These are phyloP conservation scores for Anthoscopus minutus DNA, from an alignment of 2,113 vertebrate species.

Conservation along the genomic window DNA sequence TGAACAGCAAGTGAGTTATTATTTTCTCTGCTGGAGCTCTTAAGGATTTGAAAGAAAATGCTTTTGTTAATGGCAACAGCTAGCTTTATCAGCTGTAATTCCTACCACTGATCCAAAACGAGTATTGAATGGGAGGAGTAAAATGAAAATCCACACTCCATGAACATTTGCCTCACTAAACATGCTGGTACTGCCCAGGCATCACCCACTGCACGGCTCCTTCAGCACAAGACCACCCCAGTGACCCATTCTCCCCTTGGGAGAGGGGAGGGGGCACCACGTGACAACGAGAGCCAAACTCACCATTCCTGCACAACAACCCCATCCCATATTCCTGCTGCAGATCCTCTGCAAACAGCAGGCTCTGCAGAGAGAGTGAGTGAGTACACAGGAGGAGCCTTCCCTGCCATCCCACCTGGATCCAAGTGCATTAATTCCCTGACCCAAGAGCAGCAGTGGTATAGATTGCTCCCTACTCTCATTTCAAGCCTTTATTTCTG, in stretches of 20 bases:
- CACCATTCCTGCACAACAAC: not conserved
- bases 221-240: not conserved
- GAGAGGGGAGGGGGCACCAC: not conserved
- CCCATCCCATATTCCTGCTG: not conserved
- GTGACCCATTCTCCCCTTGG: not conserved
- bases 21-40: not conserved
- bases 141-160: not conserved
- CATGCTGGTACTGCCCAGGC: not conserved
- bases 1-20: not conserved
- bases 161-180: not conserved
- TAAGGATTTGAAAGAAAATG: not conserved
- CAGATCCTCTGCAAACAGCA: not conserved
- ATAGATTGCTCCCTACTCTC: not conserved
- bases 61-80: not conserved
- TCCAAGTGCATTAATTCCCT: fast-evolving
- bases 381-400: not conserved
- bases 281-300: not conserved
- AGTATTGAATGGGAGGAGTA: not conserved
- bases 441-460: not conserved
- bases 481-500: not conserved
- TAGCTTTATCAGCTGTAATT: not conserved
- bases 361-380: not conserved
- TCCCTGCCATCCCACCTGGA: not conserved
- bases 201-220: not conserved
- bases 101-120: not conserved